Evolutionary conservation across 2,797 vertebrate genomes (phyloP).

Genomic region (Morelia viridis): DNA sequence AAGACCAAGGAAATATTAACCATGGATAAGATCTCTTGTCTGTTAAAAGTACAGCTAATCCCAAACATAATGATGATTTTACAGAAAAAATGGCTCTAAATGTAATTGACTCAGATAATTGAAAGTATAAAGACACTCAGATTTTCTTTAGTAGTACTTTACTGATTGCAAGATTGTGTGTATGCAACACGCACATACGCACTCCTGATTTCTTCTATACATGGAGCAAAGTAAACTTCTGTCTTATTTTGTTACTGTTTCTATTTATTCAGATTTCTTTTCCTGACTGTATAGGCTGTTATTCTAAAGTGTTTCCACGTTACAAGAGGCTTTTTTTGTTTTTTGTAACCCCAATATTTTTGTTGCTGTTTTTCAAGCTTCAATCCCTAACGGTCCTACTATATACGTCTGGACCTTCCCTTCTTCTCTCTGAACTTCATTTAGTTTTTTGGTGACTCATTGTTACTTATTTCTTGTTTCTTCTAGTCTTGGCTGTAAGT

Average conservation of each 20-base stretch:
- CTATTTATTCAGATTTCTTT: not conserved
- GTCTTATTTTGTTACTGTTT: not conserved
- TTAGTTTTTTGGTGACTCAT: not conserved
- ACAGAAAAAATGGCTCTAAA: constrained; percentile 5
- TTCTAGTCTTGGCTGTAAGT: not conserved
- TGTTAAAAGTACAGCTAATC: constrained; percentile 1
- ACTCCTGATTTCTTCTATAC: not conserved
- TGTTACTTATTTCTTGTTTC: not conserved
- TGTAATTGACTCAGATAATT: constrained; percentile 14
- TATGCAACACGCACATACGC: not conserved
- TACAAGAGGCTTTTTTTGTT: not conserved
- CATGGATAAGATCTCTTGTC: not conserved
- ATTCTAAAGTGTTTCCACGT: not conserved
- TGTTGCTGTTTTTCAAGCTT: not conserved
- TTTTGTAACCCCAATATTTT: not conserved
- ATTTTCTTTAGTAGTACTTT: constrained; percentile 1
- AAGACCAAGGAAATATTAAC: not conserved
- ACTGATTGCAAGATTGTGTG: not conserved
- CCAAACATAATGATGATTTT: constrained; percentile 11
- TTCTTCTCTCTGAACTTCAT: too few relatives aligned
- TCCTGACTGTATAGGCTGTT: not conserved
- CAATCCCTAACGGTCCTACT: not conserved
- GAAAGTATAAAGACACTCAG: not conserved
- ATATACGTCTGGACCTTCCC: too few relatives aligned
- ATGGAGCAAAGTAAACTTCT: not conserved